These are phyloP conservation scores for Sceliomorpha sp. DNA, from an alignment of 2,888 invertebrate genomes.

Conservation along the genomic window DNA sequence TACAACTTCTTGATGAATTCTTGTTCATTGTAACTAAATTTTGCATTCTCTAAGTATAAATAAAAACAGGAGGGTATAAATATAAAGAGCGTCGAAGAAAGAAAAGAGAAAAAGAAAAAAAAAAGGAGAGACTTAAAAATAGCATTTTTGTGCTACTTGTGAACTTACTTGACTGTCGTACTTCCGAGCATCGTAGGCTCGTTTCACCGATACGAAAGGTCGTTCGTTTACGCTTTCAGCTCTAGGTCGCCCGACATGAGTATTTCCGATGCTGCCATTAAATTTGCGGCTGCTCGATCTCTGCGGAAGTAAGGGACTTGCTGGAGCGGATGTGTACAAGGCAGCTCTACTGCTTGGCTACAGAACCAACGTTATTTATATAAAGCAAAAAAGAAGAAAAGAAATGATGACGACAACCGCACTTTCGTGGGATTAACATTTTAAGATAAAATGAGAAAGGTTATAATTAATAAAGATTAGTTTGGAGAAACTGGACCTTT, in stretches of 20 bases:
- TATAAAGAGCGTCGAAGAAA: too few relatives aligned
- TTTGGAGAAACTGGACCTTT: too few relatives aligned
- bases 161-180: constrained; percentile 81
- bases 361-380: constrained; percentile 16
- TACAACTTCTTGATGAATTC: too few relatives aligned
- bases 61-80: too few relatives aligned
- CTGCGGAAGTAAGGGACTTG: constrained; percentile 81
- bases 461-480: too few relatives aligned
- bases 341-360: constrained; percentile 58
- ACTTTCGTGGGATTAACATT: too few relatives aligned
- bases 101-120: constrained; percentile 1
- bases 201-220: constrained; percentile 84
- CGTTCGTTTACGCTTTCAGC: constrained; percentile 82
- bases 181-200: constrained; percentile 81
- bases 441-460: too few relatives aligned
- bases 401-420: too few relatives aligned
- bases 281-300: constrained; percentile 80
- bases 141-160: constrained; percentile 40
- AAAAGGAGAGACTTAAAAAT: constrained; percentile 11
- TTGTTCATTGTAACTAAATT: too few relatives aligned
- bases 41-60: too few relatives aligned
- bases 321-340: constrained; percentile 79
- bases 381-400: too few relatives aligned
- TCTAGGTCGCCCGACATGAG: constrained; percentile 73
- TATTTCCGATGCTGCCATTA: constrained; percentile 75